Percentiles rank a stretch among this genome's conserved stretches.
Conservation (phyloP, 1,140 invertebrate species). For the Hylaeus anthracinus region DNA sequence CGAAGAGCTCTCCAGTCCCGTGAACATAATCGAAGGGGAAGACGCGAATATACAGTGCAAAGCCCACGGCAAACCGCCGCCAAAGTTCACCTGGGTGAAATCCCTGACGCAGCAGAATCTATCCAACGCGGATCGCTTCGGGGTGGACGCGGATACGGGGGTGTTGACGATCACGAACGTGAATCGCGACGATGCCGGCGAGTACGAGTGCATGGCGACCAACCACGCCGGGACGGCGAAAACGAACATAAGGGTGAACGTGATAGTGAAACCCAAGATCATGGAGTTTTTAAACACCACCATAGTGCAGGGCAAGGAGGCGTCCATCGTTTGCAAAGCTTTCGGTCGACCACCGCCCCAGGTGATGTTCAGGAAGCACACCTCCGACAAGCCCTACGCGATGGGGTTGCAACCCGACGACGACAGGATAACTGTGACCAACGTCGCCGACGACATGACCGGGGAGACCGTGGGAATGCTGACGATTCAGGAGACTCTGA, state of each 20-base stretch:
- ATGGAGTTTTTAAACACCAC: conserved; percentile 89
- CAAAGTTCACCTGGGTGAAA: conserved; percentile 91
- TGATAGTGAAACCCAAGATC: conserved; percentile 90
- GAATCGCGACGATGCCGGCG: conserved; percentile 88
- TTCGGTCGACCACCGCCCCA: conserved; percentile 89
- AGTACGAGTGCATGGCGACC: conserved; percentile 90
- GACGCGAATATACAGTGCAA: conserved; percentile 87
- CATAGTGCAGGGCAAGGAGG: conserved; percentile 83
- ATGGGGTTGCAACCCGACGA: conserved; percentile 84
- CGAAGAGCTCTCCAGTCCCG: conserved; percentile 80
- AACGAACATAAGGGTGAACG: conserved; percentile 84
- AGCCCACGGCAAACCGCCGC: conserved; percentile 91
- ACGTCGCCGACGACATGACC: conserved; percentile 81
- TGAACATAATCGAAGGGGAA: conserved; percentile 90
- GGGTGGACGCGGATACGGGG: conserved; percentile 86
- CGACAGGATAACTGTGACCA: conserved; percentile 84
- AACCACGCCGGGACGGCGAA: conserved; percentile 89
- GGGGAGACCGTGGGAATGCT: conserved; percentile 85
- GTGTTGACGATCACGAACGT: conserved; percentile 89
- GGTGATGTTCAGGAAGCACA: conserved; percentile 87
- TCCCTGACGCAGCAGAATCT: conserved; percentile 85
- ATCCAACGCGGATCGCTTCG: conserved; percentile 86
- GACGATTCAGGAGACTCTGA: conserved; percentile 79
- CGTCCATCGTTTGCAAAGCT: conserved; percentile 87
- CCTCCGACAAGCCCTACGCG: conserved; percentile 82